Conservation (phyloP, 2,888 invertebrate genomes). For the Rhimphoctona megacephalus region DNA sequence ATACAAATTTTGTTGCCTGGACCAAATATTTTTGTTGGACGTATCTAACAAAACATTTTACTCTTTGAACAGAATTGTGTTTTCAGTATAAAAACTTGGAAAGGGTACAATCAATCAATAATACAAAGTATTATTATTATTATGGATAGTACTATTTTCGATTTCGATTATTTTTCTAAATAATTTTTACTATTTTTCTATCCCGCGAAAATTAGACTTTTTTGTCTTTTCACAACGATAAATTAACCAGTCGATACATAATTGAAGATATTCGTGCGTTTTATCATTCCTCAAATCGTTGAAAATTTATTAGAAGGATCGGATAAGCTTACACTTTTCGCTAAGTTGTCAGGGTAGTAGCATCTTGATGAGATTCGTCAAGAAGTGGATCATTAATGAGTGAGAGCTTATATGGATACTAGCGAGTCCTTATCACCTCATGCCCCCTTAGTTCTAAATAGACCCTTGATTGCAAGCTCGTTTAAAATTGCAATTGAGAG, state of each 20-base stretch:
- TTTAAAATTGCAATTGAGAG: slow-evolving; percentile 38
- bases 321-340: not conserved
- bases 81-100: too few relatives aligned
- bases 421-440: slow-evolving; percentile 32
- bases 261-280: too few relatives aligned
- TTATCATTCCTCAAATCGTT: not conserved
- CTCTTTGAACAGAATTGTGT: too few relatives aligned
- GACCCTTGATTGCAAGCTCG: slow-evolving; percentile 61
- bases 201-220: not conserved
- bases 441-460: slow-evolving; percentile 39
- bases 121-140: too few relatives aligned
- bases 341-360: not conserved
- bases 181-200: too few relatives aligned
- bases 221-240: not conserved
- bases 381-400: slow-evolving; percentile 18
- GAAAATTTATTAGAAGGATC: not conserved
- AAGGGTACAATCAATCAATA: too few relatives aligned
- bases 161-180: too few relatives aligned
- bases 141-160: too few relatives aligned
- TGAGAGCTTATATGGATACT: slow-evolving; percentile 46
- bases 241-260: not conserved
- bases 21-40: too few relatives aligned
- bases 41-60: too few relatives aligned
- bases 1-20: too few relatives aligned
- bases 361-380: not conserved